Percentiles rank a stretch among this genome's conserved stretches.
These are phyloP conservation scores for Pterois miles DNA, from an alignment of 2,797 vertebrate genomes.

Conservation along the genomic window DNA sequence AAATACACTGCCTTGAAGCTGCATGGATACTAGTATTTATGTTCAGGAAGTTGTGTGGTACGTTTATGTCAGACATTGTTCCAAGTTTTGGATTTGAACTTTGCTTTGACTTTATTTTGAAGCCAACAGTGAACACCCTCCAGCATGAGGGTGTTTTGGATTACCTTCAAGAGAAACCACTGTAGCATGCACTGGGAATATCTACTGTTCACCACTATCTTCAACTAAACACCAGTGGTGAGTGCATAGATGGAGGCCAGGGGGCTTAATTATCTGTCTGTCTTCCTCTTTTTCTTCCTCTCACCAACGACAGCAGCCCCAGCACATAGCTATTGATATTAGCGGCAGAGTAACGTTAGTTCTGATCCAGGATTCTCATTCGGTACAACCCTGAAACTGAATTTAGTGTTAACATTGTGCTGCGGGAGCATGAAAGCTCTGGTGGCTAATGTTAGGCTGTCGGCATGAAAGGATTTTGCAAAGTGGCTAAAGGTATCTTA, in stretches of 20 bases:
- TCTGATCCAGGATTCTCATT: neutral
- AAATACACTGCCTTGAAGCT: slow-evolving; percentile 35
- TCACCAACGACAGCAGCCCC: neutral
- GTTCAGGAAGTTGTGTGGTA: slow-evolving; percentile 7
- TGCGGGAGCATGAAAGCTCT: neutral
- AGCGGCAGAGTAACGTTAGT: neutral
- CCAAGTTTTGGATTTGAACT: slow-evolving; percentile 57
- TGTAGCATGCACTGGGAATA: slow-evolving; percentile 45
- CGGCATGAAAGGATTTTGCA: neutral
- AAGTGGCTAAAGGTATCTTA: neutral
- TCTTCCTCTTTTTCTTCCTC: neutral
- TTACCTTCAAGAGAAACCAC: slow-evolving; percentile 57
- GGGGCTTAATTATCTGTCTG: slow-evolving; percentile 24
- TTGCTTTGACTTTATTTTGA: slow-evolving; percentile 43
- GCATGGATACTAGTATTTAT: slow-evolving; percentile 19
- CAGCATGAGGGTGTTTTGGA: slow-evolving; percentile 66
- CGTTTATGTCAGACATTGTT: slow-evolving; percentile 40
- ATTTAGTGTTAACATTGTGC: neutral
- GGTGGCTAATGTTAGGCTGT: neutral
- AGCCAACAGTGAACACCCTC: slow-evolving; percentile 48
- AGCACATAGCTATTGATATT: neutral
- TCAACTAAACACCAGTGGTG: slow-evolving; percentile 27
- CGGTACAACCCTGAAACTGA: neutral
- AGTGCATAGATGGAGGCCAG: neutral
- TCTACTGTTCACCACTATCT: slow-evolving; percentile 36